A percentile compares a stretch with the other conserved stretches of the same genome.
phyloP scores from a whole-genome alignment of 2,113 vertebrate genomes.

The Notothenia rossii region DNA sequence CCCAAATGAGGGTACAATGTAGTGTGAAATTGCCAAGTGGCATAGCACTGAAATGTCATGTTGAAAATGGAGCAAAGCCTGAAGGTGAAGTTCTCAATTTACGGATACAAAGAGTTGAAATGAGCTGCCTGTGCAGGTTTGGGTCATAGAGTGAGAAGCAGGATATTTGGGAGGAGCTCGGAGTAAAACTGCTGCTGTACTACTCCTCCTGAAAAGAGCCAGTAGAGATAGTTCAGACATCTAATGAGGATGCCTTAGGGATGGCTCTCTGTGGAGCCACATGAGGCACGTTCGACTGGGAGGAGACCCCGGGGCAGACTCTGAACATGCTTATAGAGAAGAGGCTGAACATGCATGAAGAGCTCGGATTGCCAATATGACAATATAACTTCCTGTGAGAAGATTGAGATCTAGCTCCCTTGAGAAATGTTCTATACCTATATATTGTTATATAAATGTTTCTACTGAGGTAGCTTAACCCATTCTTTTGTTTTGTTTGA shows the following conservation, averaged over 20 bases:
- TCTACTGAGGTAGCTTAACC: not conserved
- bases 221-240: slow-evolving; percentile 36
- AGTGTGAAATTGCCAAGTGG: slow-evolving; percentile 46
- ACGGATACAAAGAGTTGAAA: slow-evolving; percentile 53
- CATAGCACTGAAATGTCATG: slow-evolving; percentile 48
- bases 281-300: slow-evolving; percentile 18
- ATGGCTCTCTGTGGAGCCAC: slow-evolving; percentile 21
- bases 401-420: not conserved
- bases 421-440: not conserved
- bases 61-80: slow-evolving; percentile 46
- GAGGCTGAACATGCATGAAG: slow-evolving; percentile 1
- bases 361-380: not conserved
- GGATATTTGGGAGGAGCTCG: slow-evolving; percentile 24
- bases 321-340: slow-evolving; percentile 23
- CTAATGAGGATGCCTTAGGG: slow-evolving; percentile 55
- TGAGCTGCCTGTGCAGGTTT: slow-evolving; percentile 11
- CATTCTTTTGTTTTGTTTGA: not conserved
- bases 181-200: slow-evolving; percentile 38
- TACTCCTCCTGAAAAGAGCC: slow-evolving; percentile 22
- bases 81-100: slow-evolving; percentile 57
- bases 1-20: slow-evolving; percentile 33
- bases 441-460: not conserved
- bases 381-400: not conserved
- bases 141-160: slow-evolving; percentile 24
- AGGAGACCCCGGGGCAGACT: slow-evolving; percentile 26